These are phyloP conservation scores for Corynorhinus townsendii DNA, from an alignment of 2,113 vertebrate genomes.

Conservation along the genomic window DNA sequence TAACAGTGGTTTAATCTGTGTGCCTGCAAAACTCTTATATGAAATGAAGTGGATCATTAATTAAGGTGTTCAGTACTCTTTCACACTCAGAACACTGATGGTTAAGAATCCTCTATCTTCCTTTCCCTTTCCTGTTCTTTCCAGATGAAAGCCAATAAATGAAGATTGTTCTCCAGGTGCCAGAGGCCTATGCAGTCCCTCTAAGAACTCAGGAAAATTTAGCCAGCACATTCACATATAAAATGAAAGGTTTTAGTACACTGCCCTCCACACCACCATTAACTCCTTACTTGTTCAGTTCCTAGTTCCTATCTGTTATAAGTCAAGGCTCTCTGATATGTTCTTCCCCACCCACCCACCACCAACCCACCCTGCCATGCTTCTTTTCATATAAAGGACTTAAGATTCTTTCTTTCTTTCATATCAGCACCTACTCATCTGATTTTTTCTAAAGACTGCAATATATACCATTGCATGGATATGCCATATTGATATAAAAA, in stretches of 20 bases:
- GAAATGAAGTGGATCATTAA: not conserved
- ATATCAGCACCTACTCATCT: not conserved
- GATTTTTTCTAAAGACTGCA: not conserved
- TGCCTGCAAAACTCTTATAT: not conserved
- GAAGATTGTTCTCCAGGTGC: not conserved
- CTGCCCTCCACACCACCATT: fast-evolving
- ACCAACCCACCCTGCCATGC: not conserved
- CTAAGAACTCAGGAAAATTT: not conserved
- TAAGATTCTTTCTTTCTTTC: not conserved
- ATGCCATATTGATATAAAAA: not conserved
- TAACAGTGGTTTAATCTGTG: not conserved
- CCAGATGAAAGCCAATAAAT: not conserved
- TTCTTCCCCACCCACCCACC: not conserved
- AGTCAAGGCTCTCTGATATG: not conserved
- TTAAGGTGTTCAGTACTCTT: not conserved
- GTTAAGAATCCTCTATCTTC: not conserved
- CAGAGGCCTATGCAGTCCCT: not conserved
- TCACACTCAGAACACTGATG: not conserved
- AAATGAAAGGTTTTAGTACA: not conserved
- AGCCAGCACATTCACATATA: not conserved
- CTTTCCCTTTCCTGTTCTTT: not conserved
- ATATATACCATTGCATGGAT: not conserved
- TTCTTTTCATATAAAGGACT: not conserved
- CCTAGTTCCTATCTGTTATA: not conserved
- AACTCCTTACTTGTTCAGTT: not conserved